Evolutionary conservation across 2,888 invertebrate species (phyloP), one percentile per base, ranked within the genome.

Genomic region (Phyllotreta striolata): DNA sequence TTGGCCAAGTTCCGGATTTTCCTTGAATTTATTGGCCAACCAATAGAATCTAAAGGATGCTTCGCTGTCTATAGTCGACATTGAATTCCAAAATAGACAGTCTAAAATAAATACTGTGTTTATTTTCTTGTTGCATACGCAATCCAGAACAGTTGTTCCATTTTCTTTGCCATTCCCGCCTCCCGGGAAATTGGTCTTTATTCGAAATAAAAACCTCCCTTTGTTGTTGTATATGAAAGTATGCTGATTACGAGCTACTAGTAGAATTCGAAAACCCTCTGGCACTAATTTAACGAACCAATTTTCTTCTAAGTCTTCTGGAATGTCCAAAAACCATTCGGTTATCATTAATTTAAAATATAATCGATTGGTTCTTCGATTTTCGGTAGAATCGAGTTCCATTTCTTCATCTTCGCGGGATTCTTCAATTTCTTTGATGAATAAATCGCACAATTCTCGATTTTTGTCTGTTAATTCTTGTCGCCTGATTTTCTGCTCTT

Each of bases 311-410:
- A 94, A 85, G 77, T 93, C 90, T 34, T 85, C 83, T 0, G 98
- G 98, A 61, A 91, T 87, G 71, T 97, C 93, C 0, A 91, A 83
- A 78, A 98, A 83, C 97, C 97, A 98, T 81, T 98, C 98, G 0
- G 97, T 96, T 63, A 91, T 77, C 92, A 97, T 97, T 6, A 97
- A 81, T 70, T 88, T 85, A 47, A 70, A 74, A 73, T 70, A 60
- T 58, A 70, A 38, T 58, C 66, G 67, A 51, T 68, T 73, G 37
- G 70, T 69, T 56, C 70, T 72, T 51, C 75, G 74, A 3, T 68
- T 72, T 64, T 72, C 64, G 13, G 74, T 58, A 9, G 74, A 76
- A 10, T 67, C 69, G 43, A 77, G 77, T 51, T 82, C 78, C 63
- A 81, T 73, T 37, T 64, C 51, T 63, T 81, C 79, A 46, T 77